These are phyloP conservation scores for Copsychus sechellarum DNA, from an alignment of 2,113 vertebrate genomes.

Conservation along the genomic window DNA sequence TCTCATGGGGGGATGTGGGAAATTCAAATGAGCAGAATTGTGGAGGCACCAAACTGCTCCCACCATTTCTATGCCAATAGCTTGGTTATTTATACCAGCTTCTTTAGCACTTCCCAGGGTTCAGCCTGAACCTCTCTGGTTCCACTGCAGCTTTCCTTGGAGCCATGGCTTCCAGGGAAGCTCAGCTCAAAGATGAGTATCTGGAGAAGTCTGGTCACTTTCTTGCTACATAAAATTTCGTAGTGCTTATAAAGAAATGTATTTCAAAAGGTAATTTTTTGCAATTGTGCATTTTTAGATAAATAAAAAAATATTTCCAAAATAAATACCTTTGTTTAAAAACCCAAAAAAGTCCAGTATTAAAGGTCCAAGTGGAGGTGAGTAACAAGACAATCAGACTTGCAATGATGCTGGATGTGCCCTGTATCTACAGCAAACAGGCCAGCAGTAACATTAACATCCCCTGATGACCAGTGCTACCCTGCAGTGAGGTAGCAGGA, in stretches of 20 bases:
- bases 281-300: slow-evolving; percentile 72
- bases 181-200: background rate
- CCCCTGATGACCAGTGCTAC: fast-evolving
- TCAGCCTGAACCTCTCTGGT: background rate
- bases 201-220: slow-evolving; percentile 9
- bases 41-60: background rate
- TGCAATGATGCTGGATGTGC: background rate
- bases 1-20: background rate
- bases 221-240: slow-evolving; percentile 35
- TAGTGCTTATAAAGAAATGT: slow-evolving; percentile 56
- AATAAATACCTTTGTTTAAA: slow-evolving; percentile 66
- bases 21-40: background rate
- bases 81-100: background rate
- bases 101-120: background rate
- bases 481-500: background rate
- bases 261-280: slow-evolving; percentile 60
- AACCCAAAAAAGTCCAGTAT: background rate
- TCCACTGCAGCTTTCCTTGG: slow-evolving; percentile 17
- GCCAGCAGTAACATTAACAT: background rate
- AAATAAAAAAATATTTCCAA: slow-evolving; percentile 63
- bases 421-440: fast-evolving
- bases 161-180: background rate
- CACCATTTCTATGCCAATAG: background rate
- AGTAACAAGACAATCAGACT: background rate
- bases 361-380: background rate